Percentiles rank a stretch among this genome's conserved stretches.
Conservation (phyloP, 2,113 vertebrate species). For the Stegastes partitus region DNA sequence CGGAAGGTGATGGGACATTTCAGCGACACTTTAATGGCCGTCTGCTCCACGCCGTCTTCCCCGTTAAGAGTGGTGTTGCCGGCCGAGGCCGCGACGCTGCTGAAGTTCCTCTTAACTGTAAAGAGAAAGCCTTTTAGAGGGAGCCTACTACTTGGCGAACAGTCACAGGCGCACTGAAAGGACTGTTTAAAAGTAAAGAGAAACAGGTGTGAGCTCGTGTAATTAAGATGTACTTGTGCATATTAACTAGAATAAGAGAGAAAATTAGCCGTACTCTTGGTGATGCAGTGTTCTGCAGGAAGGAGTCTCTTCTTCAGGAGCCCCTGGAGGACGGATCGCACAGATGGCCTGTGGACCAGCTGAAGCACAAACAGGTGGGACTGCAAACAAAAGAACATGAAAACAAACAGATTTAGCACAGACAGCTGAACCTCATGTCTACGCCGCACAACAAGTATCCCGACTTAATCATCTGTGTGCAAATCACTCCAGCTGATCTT, state of each 20-base stretch:
- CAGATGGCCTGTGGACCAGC: constrained; percentile 97
- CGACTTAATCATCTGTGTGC: not conserved
- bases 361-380: constrained; percentile 99
- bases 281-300: constrained; percentile 99
- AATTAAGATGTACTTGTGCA: constrained; percentile 54
- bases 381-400: constrained; percentile 80
- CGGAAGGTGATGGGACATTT: constrained; percentile 99
- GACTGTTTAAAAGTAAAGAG: constrained; percentile 31
- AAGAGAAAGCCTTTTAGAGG: constrained; percentile 15
- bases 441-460: not conserved
- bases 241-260: constrained; percentile 35
- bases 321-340: constrained; percentile 97
- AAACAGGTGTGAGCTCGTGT: constrained; percentile 32
- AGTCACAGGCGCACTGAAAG: not conserved
- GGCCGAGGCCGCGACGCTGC: constrained; percentile 95
- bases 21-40: constrained; percentile 98
- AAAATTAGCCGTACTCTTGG: constrained; percentile 90
- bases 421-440: not conserved
- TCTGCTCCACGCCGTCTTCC: constrained; percentile 98
- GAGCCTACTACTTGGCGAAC: not conserved
- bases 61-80: constrained; percentile 95
- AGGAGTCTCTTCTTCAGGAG: constrained; percentile 98
- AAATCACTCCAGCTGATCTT: constrained; percentile 3
- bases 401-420: constrained; percentile 36
- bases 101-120: constrained; percentile 92